These are phyloP conservation scores for Didymodactylos carnosus DNA, from an alignment of 2,888 invertebrate genomes.

Conservation along the genomic window DNA sequence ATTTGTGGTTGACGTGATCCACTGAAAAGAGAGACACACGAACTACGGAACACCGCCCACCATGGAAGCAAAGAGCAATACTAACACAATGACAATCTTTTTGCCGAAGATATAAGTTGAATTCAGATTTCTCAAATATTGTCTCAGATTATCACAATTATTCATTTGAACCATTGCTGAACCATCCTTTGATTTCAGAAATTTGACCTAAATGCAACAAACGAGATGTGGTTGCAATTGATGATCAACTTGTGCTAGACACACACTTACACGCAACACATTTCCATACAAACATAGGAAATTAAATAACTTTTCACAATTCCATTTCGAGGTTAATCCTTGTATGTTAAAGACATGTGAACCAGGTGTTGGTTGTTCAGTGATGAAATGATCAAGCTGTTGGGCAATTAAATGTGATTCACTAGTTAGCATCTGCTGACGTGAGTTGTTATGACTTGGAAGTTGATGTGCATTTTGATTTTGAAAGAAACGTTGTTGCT, in stretches of 20 bases:
- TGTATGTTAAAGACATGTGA: constrained; percentile 44
- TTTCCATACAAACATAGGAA: constrained; percentile 95
- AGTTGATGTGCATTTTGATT: neutral
- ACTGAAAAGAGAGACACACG: neutral
- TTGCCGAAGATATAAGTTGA: constrained; percentile 63
- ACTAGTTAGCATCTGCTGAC: too few species aligned
- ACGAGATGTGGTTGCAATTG: neutral
- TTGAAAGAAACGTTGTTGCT: neutral
- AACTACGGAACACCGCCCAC: too few species aligned
- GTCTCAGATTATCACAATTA: constrained; percentile 72
- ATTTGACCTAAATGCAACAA: constrained; percentile 52
- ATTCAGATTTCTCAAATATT: constrained; percentile 81
- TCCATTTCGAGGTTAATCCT: constrained; percentile 77
- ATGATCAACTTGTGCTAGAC: neutral
- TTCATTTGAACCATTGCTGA: constrained; percentile 99
- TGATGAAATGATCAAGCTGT: too few species aligned
- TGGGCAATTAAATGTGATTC: too few species aligned
- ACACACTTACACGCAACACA: constrained; percentile 60
- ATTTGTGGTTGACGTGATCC: neutral
- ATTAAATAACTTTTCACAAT: constrained; percentile 87
- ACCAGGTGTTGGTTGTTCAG: too few species aligned
- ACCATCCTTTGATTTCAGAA: constrained; percentile 90
- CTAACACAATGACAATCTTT: constrained; percentile 48
- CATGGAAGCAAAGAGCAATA: neutral
- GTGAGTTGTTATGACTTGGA: too few species aligned